A percentile compares a stretch with the other conserved stretches of the same genome.
phyloP scores from a whole-genome alignment of 2,888 invertebrate genomes.

The Orchesellides sinensis region DNA sequence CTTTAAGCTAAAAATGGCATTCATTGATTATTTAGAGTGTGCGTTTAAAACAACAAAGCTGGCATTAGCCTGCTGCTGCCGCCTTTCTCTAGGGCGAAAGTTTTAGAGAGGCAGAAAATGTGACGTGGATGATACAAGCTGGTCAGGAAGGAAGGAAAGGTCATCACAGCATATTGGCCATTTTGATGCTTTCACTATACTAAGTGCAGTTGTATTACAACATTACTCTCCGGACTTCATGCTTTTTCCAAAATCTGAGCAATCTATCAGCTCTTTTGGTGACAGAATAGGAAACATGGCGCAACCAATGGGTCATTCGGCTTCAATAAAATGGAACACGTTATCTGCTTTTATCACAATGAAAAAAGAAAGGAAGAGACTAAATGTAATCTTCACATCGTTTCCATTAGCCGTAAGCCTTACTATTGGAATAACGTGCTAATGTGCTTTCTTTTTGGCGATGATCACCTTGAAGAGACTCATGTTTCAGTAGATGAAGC shows the following conservation, averaged over 20 bases:
- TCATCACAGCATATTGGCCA: background rate
- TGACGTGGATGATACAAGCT: background rate
- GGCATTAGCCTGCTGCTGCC: background rate
- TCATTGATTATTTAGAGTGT: background rate
- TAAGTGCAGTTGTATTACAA: background rate
- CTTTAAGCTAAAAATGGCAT: too few species aligned
- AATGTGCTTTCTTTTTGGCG: background rate
- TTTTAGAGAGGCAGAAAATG: background rate
- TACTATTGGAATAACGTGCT: background rate
- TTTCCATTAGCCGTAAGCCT: background rate
- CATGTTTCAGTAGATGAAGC: background rate
- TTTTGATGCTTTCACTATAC: background rate
- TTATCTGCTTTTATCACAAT: background rate
- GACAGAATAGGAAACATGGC: background rate
- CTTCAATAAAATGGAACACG: background rate
- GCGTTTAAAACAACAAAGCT: background rate
- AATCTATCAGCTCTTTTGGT: background rate
- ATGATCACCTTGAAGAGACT: background rate
- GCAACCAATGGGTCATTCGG: too few species aligned
- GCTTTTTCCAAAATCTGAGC: background rate
- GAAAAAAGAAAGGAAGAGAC: background rate
- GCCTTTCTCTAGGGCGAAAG: too few species aligned
- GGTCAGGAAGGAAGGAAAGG: conserved; percentile 3
- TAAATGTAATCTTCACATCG: background rate
- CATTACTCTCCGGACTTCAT: too few species aligned